Base-by-base conservation (phyloP, 1,140 invertebrate genomes). In the Heliconius melpomene region DNA sequence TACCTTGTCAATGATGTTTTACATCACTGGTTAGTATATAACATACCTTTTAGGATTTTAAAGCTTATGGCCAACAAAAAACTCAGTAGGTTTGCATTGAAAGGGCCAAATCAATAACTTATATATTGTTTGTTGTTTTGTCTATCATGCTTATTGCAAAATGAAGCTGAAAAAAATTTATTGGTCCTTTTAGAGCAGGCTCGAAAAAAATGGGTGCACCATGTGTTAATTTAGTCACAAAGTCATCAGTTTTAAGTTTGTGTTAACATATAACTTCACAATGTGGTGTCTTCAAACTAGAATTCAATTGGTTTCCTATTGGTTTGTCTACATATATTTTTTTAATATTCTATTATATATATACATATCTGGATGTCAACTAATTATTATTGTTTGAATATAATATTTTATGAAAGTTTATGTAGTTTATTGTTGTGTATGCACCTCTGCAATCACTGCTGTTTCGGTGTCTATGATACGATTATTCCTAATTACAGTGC, bases 1-100 rank as follows among this genome's bases (percentile, higher is more conserved):
- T 99, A 99, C 95, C 96, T 99, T 87, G 98, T 99, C 83, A 99
- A 99, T 95, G 99, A 99, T 96, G 97, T 99, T 46, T 95, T 99
- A 74, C 98, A 99, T 95, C 98, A 99, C 95, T 99, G 98, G 98
- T 99, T 96, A 97, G 97, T 93, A 90, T 87, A 74, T 16, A 60
- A 74, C 20, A 7, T 29, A 60, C 16, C 38, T 32, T 75, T 52
- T 18, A 26, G 32, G 13, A 36, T n/a, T 75, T 70, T 36, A 16
- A 46, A 29, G 36, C 54, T 77, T 82, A 23, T 71, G 70, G 57
- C 9, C 29, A 74, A 74, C n/a, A 50, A 26, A 26, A 66, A 66
- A 16, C 11, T 29, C 26, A n/a, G n/a, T 66, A 66, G 13, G 11
- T 29, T 26, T 29, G 13, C 60, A 66, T 66, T 66, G 23, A 66